Base-by-base conservation (phyloP, 2,797 vertebrate species). In the Harpagifer antarcticus region DNA sequence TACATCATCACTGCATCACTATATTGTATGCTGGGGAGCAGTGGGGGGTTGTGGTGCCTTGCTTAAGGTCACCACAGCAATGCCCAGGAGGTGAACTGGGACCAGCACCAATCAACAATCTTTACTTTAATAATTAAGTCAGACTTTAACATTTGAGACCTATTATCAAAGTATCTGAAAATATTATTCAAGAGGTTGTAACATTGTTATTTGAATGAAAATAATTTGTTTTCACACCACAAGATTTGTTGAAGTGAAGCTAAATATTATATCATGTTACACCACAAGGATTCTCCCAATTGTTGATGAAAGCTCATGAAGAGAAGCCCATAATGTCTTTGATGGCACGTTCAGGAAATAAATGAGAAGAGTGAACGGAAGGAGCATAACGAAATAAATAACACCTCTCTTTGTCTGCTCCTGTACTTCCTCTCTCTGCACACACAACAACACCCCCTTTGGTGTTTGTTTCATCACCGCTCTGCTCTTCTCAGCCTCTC, bases 361-460 rank as follows among this genome's bases (percentile, higher is more conserved):
- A 71, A 70, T 68, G 8, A 45, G 53, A 73, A 10, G 44, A 81
- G 17, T 12, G 27, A 27, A 55, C 1, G 23, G 57, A 75, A 1
- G 3, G 19, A 77, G 37, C 42, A 44, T 49, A 79, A 43, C 0
- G 10, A 67, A 8, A 14, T 42, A 74, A 65, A 57, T 17, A 57
- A 75, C 69, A 49, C 62, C 57, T 69, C 19, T 54, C 53, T 58
- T 53, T 53, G 16, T n/a, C 40, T 45, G 19, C 13, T 20, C 45
- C 40, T 64, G 9, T 50, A 16, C 33, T 57, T 19, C 23, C 27
- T 56, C 74, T 40, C 56, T 59, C 31, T 68, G 44, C 0, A 14
- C 33, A 66, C 53, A 48, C 48, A 56, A 70, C 61, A 71, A 68
- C 53, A 66, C 31, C 37, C 59, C 50, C 53, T 57, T 52, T 40